phyloP scores from a whole-genome alignment of 92 coral and sea anemone species.

The Parazoanthus atlanticus region DNA sequence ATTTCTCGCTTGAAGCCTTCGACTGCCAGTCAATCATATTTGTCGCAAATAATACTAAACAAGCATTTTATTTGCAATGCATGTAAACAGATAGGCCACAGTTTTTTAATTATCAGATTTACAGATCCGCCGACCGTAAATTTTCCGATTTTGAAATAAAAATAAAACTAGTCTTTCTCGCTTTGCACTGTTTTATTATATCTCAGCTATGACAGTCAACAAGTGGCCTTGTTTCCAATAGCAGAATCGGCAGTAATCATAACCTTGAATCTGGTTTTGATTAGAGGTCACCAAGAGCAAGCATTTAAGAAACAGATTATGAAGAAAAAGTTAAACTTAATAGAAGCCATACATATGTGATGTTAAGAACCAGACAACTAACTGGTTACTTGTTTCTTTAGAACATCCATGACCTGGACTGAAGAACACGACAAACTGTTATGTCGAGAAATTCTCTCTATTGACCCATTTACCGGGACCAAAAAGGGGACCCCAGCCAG shows the following conservation, averaged over 20 bases:
- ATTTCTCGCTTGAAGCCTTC: constrained; percentile 14
- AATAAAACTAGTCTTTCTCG: too few relatives aligned
- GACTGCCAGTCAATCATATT: neutral
- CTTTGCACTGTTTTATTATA: too few relatives aligned
- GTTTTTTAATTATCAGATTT: too few relatives aligned
- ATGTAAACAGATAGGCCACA: constrained; percentile 10
- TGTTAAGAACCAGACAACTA: neutral
- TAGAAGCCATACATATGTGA: constrained; percentile 7
- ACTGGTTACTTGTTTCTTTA: neutral
- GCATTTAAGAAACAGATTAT: constrained; percentile 19
- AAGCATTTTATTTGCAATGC: neutral
- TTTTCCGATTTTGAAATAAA: too few relatives aligned
- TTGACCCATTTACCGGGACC: constrained; percentile 3
- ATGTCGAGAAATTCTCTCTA: neutral
- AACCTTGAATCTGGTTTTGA: constrained; percentile 7
- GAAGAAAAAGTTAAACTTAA: neutral
- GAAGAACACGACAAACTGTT: too few relatives aligned
- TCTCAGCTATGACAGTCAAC: too few relatives aligned
- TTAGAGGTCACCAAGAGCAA: constrained; percentile 16
- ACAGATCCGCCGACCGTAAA: too few relatives aligned
- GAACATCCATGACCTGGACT: too few relatives aligned
- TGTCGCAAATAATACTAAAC: neutral
- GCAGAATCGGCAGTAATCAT: neutral
- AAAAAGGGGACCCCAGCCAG: constrained; percentile 6
- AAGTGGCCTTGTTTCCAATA: too few relatives aligned